Evolutionary conservation across 2,797 vertebrate species (phyloP).

Genomic region (Saguinus oedipus): DNA sequence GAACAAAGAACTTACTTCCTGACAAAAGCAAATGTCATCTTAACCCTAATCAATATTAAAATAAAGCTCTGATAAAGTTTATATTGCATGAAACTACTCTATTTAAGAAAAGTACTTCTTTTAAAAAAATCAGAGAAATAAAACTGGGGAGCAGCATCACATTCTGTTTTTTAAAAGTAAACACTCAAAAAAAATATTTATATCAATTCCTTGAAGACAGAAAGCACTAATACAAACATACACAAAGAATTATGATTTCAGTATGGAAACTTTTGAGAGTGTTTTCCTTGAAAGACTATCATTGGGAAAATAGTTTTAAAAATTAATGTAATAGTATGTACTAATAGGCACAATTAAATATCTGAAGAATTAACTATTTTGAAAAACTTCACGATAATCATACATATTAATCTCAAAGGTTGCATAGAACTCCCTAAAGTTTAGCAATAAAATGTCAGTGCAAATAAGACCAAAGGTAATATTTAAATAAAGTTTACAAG

Average conservation of each 20-base stretch:
- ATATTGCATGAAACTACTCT: background rate
- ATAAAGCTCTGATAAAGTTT: slow-evolving; percentile 49
- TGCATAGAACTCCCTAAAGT: background rate
- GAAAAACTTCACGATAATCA: slow-evolving; percentile 26
- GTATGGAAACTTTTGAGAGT: background rate
- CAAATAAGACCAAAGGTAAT: background rate
- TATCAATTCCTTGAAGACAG: slow-evolving; percentile 11
- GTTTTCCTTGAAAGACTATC: slow-evolving; percentile 37
- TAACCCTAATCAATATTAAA: slow-evolving; percentile 11
- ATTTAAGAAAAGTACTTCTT: slow-evolving; percentile 27
- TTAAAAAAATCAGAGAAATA: slow-evolving; percentile 41
- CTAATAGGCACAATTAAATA: slow-evolving; percentile 37
- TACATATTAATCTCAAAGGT: background rate
- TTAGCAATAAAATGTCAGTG: slow-evolving; percentile 4
- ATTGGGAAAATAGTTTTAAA: slow-evolving; percentile 22
- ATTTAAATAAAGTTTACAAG: slow-evolving; percentile 33
- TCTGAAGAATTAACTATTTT: background rate
- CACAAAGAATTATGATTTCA: background rate
- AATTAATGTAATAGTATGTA: background rate
- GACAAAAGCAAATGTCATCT: slow-evolving; percentile 37
- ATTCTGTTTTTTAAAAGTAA: slow-evolving; percentile 29
- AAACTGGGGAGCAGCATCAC: slow-evolving; percentile 56
- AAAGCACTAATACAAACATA: slow-evolving; percentile 22
- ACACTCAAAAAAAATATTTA: slow-evolving; percentile 30
- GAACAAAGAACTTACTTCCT: slow-evolving; percentile 59